Base-by-base conservation (phyloP, 2,797 vertebrate species). In the Acestrorhynchus altus region DNA sequence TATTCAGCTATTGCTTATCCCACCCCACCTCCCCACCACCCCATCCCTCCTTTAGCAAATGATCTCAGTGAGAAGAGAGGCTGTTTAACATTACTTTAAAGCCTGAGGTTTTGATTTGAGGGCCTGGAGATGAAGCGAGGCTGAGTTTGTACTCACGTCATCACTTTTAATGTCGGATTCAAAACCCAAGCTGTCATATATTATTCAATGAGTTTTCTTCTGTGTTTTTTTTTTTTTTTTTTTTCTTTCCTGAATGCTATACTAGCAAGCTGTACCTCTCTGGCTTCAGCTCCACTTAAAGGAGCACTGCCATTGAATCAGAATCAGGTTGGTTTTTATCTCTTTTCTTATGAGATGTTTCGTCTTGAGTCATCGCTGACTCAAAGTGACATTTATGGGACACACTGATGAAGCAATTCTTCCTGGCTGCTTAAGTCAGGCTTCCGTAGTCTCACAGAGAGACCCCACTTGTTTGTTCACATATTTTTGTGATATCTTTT, bases 361-460 rank as follows among this genome's bases (percentile, higher is more conserved):
- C 35, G 52, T 77, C 72, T 83, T 61, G 65, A 67, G 74, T 74
- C 87, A 87, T 91, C 89, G 89, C 91, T 90, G 90, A 91, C 89
- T 91, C 84, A 89, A 91, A 92, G 86, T 92, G 90, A 92, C 91
- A 90, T 91, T 93, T 92, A 88, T 94, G 88, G 91, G 90, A 88
- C 91, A 90, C 86, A 83, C 89, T 91, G 91, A 93, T 92, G 86
- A 92, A 93, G 90, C 90, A 90, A 88, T 90, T 90, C 87, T 90
- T 90, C 87, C 63, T 56, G 72, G 67, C 61, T 86, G 84, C 86
- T 88, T 81, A 88, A 88, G 88, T 89, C 88, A 74, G 78, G 49
- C 74, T 83, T 83, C 63, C 20, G 85, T 90, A 82, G 87, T 88
- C 87, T 84, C 80, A 83, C 80, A 84, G 86, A 83, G 84, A 88